Conservation (phyloP, 2,797 vertebrate genomes). For the Cheirogaleus major region DNA sequence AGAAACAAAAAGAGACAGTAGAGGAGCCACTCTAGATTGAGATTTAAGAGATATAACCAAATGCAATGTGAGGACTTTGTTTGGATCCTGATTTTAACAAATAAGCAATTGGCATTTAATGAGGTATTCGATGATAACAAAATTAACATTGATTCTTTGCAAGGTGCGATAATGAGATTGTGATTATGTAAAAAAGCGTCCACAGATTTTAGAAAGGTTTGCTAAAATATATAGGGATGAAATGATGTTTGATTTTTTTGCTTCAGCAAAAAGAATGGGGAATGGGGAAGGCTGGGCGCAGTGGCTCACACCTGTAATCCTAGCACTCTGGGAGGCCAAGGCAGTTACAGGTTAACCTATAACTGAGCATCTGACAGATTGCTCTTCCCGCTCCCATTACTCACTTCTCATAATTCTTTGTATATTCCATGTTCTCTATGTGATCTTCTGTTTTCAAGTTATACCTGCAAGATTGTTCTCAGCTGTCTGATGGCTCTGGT, state of each 20-base stretch:
- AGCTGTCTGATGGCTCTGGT: not conserved
- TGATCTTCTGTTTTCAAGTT: not conserved
- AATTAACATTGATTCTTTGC: conserved; percentile 19
- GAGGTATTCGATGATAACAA: not conserved
- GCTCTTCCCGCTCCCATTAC: not conserved
- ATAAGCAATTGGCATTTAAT: not conserved
- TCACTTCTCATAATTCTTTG: not conserved
- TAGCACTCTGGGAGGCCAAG: too few species aligned
- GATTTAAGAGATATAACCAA: not conserved
- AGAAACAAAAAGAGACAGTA: not conserved
- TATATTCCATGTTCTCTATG: not conserved
- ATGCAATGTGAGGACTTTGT: not conserved
- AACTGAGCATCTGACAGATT: not conserved
- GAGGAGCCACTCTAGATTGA: not conserved
- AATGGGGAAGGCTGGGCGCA: not conserved
- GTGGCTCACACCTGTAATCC: too few species aligned
- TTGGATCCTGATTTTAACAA: not conserved
- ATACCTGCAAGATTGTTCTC: conserved; percentile 8
- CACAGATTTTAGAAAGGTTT: conserved; percentile 26
- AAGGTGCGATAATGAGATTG: not conserved
- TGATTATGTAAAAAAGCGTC: conserved; percentile 15
- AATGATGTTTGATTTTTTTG: not conserved
- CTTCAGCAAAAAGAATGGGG: not conserved
- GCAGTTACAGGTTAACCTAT: too few species aligned
- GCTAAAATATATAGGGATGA: not conserved